Evolutionary conservation across 2,888 invertebrate species (phyloP).

Genomic region (Lithophane socia): DNA sequence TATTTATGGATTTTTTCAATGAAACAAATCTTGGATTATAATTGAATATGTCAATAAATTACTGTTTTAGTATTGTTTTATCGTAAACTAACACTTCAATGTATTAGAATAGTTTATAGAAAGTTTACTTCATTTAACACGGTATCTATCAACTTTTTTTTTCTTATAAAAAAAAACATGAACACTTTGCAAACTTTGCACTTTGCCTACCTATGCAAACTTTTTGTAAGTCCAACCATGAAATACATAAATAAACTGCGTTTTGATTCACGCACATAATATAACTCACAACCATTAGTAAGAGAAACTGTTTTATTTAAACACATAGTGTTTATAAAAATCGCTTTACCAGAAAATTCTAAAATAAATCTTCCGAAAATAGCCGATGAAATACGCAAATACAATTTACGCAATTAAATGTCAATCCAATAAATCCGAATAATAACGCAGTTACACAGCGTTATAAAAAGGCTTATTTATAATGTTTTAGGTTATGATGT

Average conservation of each 20-base stretch:
- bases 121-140: no score
- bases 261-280: neutral
- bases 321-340: no score
- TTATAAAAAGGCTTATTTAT: conserved; percentile 3
- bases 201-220: neutral
- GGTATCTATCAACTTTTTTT: neutral
- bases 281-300: neutral
- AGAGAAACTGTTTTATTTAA: neutral
- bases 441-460: neutral
- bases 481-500: conserved; percentile 10
- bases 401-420: conserved; percentile 13
- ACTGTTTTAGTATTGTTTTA: conserved; percentile 18
- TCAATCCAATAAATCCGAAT: neutral
- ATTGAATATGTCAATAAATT: conserved; percentile 52
- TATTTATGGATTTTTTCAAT: conserved; percentile 47
- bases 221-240: neutral
- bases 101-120: neutral
- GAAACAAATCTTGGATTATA: conserved; percentile 33
- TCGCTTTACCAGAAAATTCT: neutral
- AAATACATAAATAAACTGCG: neutral
- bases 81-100: conserved; percentile 34
- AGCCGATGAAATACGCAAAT: conserved; percentile 7
- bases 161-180: neutral
- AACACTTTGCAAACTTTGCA: no score
- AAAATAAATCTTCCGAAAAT: neutral